phyloP scores from a whole-genome alignment of 2,888 invertebrate genomes.

The Pyrrhia umbra region DNA sequence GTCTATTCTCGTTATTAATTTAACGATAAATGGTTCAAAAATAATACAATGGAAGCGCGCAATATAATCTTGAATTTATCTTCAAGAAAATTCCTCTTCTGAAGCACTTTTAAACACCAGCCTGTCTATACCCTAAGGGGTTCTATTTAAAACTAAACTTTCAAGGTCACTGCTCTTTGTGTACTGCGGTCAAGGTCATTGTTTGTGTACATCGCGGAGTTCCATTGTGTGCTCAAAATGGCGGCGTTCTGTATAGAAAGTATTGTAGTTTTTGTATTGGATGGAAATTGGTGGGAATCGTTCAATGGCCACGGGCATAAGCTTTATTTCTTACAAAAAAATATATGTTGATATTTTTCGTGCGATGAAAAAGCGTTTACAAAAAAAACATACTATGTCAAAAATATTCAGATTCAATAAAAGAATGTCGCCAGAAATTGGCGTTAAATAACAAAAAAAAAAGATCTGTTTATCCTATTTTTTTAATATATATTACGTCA shows the following conservation, averaged over 20 bases:
- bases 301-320: background rate
- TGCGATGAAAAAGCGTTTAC: too few species aligned
- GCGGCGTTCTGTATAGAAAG: background rate
- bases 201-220: constrained; percentile 32
- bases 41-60: background rate
- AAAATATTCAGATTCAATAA: too few species aligned
- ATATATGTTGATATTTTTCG: too few species aligned
- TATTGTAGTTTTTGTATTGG: background rate
- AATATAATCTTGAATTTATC: constrained; percentile 13
- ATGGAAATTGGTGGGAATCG: constrained; percentile 3
- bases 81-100: constrained; percentile 9
- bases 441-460: too few species aligned
- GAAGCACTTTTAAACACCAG: constrained; percentile 28
- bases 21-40: background rate
- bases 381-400: too few species aligned
- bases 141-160: constrained; percentile 32
- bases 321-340: too few species aligned
- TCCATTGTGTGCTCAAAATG: constrained; percentile 38
- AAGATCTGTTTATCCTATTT: too few species aligned
- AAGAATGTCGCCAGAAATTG: too few species aligned
- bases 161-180: constrained; percentile 37
- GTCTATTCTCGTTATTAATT: background rate
- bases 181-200: constrained; percentile 22
- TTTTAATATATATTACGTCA: too few species aligned
- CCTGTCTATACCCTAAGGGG: constrained; percentile 28